Evolutionary conservation across 2,113 vertebrate genomes (phyloP), one percentile per base, ranked within the genome.

Genomic region (Fukomys damarensis): DNA sequence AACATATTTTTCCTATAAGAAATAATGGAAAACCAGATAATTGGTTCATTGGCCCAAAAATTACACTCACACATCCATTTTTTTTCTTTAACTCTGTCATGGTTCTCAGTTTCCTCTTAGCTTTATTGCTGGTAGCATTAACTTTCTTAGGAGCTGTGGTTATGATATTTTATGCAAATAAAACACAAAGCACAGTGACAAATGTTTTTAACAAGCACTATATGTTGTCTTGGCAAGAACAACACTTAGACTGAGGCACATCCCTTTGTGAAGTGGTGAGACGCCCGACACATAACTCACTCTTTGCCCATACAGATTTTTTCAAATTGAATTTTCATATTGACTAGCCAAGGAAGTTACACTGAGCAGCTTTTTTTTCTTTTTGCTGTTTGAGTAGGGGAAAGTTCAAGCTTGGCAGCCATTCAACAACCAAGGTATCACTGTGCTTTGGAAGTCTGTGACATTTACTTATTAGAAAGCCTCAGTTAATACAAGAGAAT

Each of bases 381-480:
- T 49, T 49, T 49, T 32, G 43, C 46, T 30, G 26, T 77, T 46
- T 5, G 4, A 30, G 72, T 46, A 76, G 26, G 43, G 41, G 13
- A 30, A 74, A 76, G 0, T 30, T 49, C 13, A 77, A 30, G 28
- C 14, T 16, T 17, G 28, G 28, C 46, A 74, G 41, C 43, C 43
- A 32, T 49, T 49, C 13, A 77, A 26, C 16, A 77, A 68, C 35
- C 20, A 17, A 68, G 6, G 35, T 77, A 14, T 77, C 43, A 77
- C 43, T 93, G 8, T 26, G 81, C 59, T 97, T 91, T 96, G 49
- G 41, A 87, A 95, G 46, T 74, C n/a, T 76, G 7, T 52, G 46
- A n/a, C 89, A 81, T 96, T 79, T 91, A 95, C 70, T 86, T 86
- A 54, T 72, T 93, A 32, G 59, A 59, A 86, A 24, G 76, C 86